Conservation (phyloP, 2,797 vertebrate species). For the Avahi laniger region DNA sequence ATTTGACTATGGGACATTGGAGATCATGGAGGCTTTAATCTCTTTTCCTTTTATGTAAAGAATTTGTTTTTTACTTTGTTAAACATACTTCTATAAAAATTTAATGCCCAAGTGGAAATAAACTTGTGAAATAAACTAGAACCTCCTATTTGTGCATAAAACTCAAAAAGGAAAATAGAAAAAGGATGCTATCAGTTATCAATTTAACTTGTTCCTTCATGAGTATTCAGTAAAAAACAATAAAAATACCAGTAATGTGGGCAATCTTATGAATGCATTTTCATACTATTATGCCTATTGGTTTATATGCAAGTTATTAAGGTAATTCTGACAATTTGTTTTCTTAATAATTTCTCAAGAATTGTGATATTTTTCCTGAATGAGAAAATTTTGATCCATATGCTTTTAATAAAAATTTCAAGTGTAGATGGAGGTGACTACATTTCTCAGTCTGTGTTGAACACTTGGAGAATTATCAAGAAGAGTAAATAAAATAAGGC, state of each 20-base stretch:
- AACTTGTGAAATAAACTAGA: not conserved
- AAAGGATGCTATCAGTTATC: not conserved
- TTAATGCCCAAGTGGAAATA: not conserved
- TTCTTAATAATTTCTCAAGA: not conserved
- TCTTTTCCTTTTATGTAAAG: not conserved
- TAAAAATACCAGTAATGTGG: not conserved
- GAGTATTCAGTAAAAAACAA: not conserved
- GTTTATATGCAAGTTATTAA: not conserved
- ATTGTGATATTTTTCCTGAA: not conserved
- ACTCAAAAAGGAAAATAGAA: not conserved
- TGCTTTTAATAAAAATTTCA: not conserved
- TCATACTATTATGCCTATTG: not conserved
- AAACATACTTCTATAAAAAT: not conserved
- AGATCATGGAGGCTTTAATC: not conserved
- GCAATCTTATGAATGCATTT: not conserved
- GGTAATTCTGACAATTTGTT: not conserved
- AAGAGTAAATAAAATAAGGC: not conserved
- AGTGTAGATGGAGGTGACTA: not conserved
- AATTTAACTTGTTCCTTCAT: not conserved
- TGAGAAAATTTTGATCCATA: not conserved
- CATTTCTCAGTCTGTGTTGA: not conserved
- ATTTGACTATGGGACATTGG: not conserved
- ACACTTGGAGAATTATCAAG: not conserved
- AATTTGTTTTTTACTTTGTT: conserved; percentile 39
- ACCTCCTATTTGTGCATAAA: not conserved